Evolutionary conservation across 2,797 vertebrate genomes (phyloP).

Genomic region (Orestias chungarensis): DNA sequence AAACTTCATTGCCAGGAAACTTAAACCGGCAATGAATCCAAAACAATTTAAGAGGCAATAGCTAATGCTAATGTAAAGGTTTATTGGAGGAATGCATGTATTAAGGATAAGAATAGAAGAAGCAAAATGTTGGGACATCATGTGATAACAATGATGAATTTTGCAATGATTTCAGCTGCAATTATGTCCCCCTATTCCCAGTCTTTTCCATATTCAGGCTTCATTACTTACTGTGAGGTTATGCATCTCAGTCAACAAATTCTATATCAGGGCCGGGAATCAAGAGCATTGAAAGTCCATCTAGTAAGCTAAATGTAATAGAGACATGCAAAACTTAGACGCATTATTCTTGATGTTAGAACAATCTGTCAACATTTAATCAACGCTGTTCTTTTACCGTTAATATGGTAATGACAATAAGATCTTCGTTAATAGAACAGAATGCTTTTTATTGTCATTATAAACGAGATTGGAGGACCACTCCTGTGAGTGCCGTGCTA

Average conservation of each 20-base stretch:
- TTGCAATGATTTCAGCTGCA: not conserved
- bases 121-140: not conserved
- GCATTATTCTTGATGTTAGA: not conserved
- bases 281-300: not conserved
- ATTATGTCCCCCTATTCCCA: not conserved
- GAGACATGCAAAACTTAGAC: not conserved
- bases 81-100: not conserved
- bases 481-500: too few relatives aligned
- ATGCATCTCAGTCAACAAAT: not conserved
- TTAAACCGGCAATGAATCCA: not conserved
- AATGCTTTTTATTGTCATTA: too few relatives aligned
- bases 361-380: not conserved
- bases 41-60: not conserved
- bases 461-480: too few relatives aligned
- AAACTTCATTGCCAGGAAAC: not conserved
- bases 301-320: not conserved
- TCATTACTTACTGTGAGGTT: not conserved
- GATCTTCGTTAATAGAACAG: not conserved
- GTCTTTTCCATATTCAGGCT: not conserved
- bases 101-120: not conserved
- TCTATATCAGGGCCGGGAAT: not conserved
- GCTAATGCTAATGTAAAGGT: not conserved
- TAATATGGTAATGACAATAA: not conserved
- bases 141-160: not conserved
- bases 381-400: not conserved